Evolutionary conservation across 2,113 vertebrate genomes (phyloP).

Genomic region (Otus sunia): DNA sequence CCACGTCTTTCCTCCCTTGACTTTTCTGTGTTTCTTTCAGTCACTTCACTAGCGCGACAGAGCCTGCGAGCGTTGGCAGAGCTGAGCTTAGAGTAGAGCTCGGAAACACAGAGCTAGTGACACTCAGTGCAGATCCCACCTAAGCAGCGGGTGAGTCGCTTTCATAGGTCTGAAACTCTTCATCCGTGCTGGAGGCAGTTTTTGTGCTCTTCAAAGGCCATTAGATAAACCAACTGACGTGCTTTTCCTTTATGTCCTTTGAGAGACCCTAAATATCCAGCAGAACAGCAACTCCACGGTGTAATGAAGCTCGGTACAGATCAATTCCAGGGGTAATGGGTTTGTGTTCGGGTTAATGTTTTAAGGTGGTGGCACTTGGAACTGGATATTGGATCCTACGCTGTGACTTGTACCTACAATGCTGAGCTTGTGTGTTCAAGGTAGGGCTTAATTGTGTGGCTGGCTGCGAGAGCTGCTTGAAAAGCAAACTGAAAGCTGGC

Average conservation of each 20-base stretch:
- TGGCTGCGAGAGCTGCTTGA: neutral
- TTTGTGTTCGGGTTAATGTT: fast-evolving
- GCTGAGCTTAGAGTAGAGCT: neutral
- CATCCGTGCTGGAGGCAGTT: fast-evolving
- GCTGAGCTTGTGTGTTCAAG: neutral
- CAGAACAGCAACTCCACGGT: fast-evolving
- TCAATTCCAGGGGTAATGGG: fast-evolving
- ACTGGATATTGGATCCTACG: fast-evolving
- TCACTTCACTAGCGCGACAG: fast-evolving
- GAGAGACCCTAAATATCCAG: neutral
- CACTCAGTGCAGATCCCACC: neutral
- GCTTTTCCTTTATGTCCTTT: neutral
- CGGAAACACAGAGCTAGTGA: neutral
- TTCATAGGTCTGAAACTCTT: neutral
- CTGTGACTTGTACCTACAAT: fast-evolving
- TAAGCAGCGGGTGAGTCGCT: neutral
- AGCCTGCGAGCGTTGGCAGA: neutral
- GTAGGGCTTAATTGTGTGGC: neutral
- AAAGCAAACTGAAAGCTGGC: neutral
- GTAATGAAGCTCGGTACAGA: fast-evolving
- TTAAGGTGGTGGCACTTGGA: neutral
- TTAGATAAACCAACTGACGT: neutral
- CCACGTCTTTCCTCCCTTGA: neutral
- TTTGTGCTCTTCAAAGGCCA: neutral
- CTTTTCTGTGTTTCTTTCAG: neutral